These are phyloP conservation scores for Aphelocoma californica DNA, from an alignment of 2,797 vertebrate genomes.

Conservation along the genomic window DNA sequence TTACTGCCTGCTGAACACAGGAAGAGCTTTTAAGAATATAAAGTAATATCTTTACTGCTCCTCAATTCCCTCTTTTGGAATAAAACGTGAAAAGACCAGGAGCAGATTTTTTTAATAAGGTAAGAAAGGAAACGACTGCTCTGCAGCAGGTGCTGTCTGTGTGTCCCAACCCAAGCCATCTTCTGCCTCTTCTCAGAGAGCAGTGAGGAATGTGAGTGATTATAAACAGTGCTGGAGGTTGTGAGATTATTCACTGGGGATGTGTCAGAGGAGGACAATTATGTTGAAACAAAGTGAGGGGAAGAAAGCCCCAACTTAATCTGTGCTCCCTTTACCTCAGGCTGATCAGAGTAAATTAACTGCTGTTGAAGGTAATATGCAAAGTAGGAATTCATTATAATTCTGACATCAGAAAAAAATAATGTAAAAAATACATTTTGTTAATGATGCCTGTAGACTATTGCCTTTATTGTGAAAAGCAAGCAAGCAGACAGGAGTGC, in stretches of 20 bases:
- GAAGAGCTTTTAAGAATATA: not conserved
- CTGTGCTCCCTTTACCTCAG: conserved; percentile 47
- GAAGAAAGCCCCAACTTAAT: conserved; percentile 9
- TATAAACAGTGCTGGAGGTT: not conserved
- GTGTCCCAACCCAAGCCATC: not conserved
- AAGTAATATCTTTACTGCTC: not conserved
- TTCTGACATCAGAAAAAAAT: not conserved
- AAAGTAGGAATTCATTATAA: conserved; percentile 20
- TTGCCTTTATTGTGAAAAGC: not conserved
- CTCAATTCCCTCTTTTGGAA: not conserved
- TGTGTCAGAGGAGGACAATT: conserved; percentile 18
- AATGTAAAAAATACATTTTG: not conserved
- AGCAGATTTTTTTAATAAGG: not conserved
- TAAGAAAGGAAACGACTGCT: not conserved
- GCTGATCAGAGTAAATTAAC: conserved; percentile 53
- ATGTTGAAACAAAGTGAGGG: not conserved
- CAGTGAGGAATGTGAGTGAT: not conserved
- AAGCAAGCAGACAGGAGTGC: not conserved
- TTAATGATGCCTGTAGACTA: not conserved
- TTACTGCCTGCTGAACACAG: not conserved
- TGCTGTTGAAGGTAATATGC: not conserved
- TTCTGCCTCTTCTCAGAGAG: not conserved
- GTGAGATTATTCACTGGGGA: not conserved
- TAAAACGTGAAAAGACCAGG: not conserved
- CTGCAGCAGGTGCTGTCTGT: not conserved